Conservation (phyloP, 2,797 vertebrate genomes). For the Takifugu rubripes region DNA sequence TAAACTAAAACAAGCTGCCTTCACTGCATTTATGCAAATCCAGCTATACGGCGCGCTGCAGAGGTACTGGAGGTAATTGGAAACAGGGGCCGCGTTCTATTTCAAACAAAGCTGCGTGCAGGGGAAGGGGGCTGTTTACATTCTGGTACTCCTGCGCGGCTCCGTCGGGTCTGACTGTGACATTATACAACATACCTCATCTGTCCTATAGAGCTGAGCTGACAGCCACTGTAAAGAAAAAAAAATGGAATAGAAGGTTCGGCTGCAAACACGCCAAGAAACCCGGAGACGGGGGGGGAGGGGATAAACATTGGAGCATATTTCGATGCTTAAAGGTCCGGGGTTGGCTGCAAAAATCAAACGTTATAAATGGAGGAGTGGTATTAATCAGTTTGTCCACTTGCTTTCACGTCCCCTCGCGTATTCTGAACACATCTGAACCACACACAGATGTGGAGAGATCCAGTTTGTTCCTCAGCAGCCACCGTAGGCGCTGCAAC, state of each 20-base stretch:
- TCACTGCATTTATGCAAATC: conserved; percentile 46
- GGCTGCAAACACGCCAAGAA: conserved; percentile 19
- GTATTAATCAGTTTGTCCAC: too few relatives aligned
- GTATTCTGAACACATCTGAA: too few relatives aligned
- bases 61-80: conserved; percentile 60
- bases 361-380: background rate
- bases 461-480: too few relatives aligned
- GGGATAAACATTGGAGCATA: background rate
- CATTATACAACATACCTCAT: conserved; percentile 61
- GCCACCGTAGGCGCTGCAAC: too few relatives aligned
- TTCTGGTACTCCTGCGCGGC: conserved; percentile 59
- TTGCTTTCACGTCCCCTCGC: too few relatives aligned
- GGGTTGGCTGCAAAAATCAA: background rate
- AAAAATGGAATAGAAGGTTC: conserved; percentile 3
- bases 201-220: conserved; percentile 40
- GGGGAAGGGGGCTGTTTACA: conserved; percentile 66
- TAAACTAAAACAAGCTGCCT: conserved; percentile 40
- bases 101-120: conserved; percentile 64
- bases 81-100: conserved; percentile 62
- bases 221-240: conserved; percentile 25
- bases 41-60: conserved; percentile 35
- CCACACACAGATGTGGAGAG: too few relatives aligned
- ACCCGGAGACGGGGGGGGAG: conserved; percentile 10
- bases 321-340: conserved; percentile 6
- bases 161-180: conserved; percentile 69